Base-by-base conservation (phyloP, 2,113 vertebrate genomes). In the Elephantulus edwardii region DNA sequence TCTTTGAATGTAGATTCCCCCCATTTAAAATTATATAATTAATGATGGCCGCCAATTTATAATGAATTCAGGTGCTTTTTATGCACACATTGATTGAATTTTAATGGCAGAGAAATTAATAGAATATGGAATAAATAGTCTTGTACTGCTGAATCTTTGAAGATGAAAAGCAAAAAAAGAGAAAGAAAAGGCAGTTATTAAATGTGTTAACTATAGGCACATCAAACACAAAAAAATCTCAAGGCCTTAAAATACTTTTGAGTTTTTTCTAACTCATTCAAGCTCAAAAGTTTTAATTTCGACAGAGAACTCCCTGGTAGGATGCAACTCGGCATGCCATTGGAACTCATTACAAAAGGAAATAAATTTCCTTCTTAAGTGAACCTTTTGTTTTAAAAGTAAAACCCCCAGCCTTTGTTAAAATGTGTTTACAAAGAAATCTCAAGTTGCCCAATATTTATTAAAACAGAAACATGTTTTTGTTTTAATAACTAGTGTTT, bases 101-200 rank as follows among this genome's bases (percentile, higher is more conserved):
- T 92, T 95, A 95, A 42, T 17, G 4, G 70, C n/a, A 94, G 16
- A 86, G 66, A 94, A 91, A 88, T 81, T 90, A 88, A 17, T 79
- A 85, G 3, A n/a, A n/a, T n/a, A n/a, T 76, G 12, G 33, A 94
- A 92, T 58, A 83, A 93, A 62, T 35, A 87, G 52, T 56, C 8
- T 17, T 46, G 56, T 22, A 46, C 11, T 86, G 0, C 42, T 76
- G 40, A 88, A 89, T 86, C 22, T 50, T 22, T 71, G 83, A 83
- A 79, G 38, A 20, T 85, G 5, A 95, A 94, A 82, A 85, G 1
- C 72, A 92, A 88, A 77, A n/a, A 35, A 58, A 30, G 42, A 58
- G 7, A 1, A 60, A 87, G 91, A 22, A 48, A 84, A 10, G 33
- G 28, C 6, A 48, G 86, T 79, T 92, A 92, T 50, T 94, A 77